Conservation (phyloP, 2,888 invertebrate species). For the Dinocampus coccinellae region DNA sequence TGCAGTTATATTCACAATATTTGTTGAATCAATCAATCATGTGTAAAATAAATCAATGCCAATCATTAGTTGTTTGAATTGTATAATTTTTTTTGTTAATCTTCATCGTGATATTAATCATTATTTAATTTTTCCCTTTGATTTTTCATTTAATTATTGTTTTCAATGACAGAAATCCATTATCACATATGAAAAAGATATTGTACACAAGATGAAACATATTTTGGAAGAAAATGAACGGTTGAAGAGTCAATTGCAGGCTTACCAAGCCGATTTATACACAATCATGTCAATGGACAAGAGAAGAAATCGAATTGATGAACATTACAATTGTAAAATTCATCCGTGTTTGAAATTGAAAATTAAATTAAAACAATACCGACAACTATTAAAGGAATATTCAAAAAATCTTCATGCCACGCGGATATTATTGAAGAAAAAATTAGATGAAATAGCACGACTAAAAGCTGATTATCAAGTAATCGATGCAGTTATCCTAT, state of each 20-base stretch:
- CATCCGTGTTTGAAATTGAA: slow-evolving; percentile 38
- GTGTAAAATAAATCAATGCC: background rate
- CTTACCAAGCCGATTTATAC: background rate
- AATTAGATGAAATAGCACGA: slow-evolving; percentile 54
- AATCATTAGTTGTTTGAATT: background rate
- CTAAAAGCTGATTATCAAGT: slow-evolving; percentile 58
- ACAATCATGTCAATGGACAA: background rate
- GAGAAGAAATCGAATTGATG: background rate
- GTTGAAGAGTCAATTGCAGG: background rate
- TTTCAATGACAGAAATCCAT: background rate
- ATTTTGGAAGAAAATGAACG: background rate
- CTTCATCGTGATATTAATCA: background rate
- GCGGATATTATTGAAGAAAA: slow-evolving; percentile 53
- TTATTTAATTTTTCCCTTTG: background rate
- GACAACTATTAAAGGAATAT: slow-evolving; percentile 47
- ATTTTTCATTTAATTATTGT: background rate
- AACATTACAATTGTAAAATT: background rate
- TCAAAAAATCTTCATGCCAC: slow-evolving; percentile 49
- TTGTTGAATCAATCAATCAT: slow-evolving; percentile 18
- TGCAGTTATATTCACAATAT: slow-evolving; percentile 3
- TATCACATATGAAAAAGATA: background rate
- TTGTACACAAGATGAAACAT: background rate
- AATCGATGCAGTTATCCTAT: slow-evolving; percentile 49
- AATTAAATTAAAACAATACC: slow-evolving; percentile 47
- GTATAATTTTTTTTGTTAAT: background rate